Base-by-base conservation (phyloP, 2,888 invertebrate species). In the Andricus quercusramuli region DNA sequence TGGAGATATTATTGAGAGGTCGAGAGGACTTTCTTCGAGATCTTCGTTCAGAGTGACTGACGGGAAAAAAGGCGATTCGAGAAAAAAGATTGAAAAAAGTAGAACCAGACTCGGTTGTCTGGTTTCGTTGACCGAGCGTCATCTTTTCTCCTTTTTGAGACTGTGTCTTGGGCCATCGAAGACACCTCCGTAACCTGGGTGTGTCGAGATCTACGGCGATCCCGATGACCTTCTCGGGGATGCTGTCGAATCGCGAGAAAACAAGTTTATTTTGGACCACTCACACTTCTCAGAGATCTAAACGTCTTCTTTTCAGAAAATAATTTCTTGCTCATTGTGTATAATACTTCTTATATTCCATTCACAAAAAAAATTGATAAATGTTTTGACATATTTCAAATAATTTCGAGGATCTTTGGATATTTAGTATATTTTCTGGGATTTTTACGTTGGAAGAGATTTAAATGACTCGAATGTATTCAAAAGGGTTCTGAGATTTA, bases 1-100 rank as follows among this genome's bases (percentile, higher is more conserved):
- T 84, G 83, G 86, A 85, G 88, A 90, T 89, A 89, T 90, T 90
- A 90, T 91, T 90, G 87, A 90, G 88, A 89, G 90, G 90, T 88
- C 88, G 82, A 85, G 83, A 81, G 86, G 85, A 83, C 86, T 84
- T 85, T 84, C 78, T 66, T 83, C 82, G 80, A 76, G 84, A 77
- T 79, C 78, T 82, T 79, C 83, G 82, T 82, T 82, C 82, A 62
- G 56, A 74, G 78, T 80, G 81, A 17, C 81, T 82, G 81, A 78
- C 78, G 79, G 81, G 82, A 81, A 80, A 79, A 62, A 65, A 83
- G 78, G 77, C 80, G 77, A 81, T 47, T 56, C 66, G 37, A 62
- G 59, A 22, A 47, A 51, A 47, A 74, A 79, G 78, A 80, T 81
- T 78, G 80, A 81, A 82, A 68, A 74, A 56, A 56, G 13, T 11